A percentile compares a stretch with the other conserved stretches of the same genome.
These are phyloP conservation scores for Electrona antarctica DNA, from an alignment of 2,113 vertebrate genomes.

Conservation along the genomic window DNA sequence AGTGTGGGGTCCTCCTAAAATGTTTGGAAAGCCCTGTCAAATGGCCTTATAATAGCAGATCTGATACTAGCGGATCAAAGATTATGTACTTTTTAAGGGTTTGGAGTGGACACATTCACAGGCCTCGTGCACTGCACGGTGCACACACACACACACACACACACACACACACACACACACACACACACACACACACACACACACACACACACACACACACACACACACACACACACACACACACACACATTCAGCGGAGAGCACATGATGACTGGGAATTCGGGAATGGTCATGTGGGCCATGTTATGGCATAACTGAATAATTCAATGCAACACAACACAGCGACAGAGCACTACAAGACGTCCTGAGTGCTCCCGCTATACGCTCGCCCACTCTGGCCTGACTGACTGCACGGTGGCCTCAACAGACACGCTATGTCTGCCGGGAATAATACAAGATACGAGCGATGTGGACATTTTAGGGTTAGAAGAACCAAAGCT, in stretches of 20 bases:
- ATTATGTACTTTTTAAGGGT: conserved; percentile 26
- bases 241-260: background rate
- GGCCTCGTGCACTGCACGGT: too few species aligned
- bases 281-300: conserved; percentile 34
- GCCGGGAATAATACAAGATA: conserved; percentile 24
- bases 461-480: conserved; percentile 47
- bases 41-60: conserved; percentile 26
- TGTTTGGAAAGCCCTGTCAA: conserved; percentile 26
- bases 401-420: conserved; percentile 2
- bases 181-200: too few species aligned
- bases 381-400: conserved; percentile 22
- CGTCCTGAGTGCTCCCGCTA: conserved; percentile 25
- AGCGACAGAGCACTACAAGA: conserved; percentile 19
- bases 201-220: too few species aligned
- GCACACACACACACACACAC: background rate
- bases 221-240: too few species aligned
- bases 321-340: conserved; percentile 59
- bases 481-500: conserved; percentile 16
- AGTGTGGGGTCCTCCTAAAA: background rate
- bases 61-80: conserved; percentile 51
- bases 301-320: conserved; percentile 59
- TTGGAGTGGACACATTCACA: conserved; percentile 13
- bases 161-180: background rate
- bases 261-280: conserved; percentile 35
- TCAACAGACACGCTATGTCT: conserved; percentile 12